phyloP scores from a whole-genome alignment of 2,797 vertebrate species.

The Syndactyla subalaris region DNA sequence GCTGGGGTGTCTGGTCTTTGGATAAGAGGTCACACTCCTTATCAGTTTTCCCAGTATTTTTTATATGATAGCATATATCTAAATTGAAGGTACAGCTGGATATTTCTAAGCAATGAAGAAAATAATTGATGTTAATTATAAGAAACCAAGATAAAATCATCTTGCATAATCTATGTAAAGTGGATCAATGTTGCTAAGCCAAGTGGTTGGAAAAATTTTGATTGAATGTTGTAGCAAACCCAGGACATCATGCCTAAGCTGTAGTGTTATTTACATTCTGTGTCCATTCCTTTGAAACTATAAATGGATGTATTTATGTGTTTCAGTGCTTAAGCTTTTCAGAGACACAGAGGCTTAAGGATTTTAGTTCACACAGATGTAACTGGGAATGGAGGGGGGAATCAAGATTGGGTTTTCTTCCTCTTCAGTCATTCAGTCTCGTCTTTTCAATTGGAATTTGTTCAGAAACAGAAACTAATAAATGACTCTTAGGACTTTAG shows the following conservation, averaged over 20 bases:
- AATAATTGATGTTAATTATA: neutral
- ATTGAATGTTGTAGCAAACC: neutral
- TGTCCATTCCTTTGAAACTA: neutral
- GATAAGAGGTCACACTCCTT: neutral
- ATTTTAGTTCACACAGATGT: neutral
- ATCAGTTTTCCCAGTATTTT: neutral
- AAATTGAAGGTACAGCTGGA: neutral
- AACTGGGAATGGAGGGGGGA: rapidly evolving
- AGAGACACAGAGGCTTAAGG: neutral
- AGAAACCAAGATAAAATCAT: neutral
- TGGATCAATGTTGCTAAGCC: neutral
- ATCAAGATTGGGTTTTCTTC: neutral
- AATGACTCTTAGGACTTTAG: neutral
- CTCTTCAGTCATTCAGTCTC: neutral
- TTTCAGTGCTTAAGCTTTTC: neutral
- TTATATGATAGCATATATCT: neutral
- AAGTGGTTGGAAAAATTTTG: neutral
- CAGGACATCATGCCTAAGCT: neutral
- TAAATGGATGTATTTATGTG: neutral
- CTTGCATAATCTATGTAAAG: neutral
- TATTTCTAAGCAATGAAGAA: neutral
- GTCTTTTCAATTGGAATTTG: neutral
- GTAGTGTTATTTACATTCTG: neutral
- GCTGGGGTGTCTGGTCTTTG: neutral
- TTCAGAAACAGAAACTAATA: neutral